Base-by-base conservation (phyloP, 2,888 invertebrate genomes). In the Rhamnusium bicolor region DNA sequence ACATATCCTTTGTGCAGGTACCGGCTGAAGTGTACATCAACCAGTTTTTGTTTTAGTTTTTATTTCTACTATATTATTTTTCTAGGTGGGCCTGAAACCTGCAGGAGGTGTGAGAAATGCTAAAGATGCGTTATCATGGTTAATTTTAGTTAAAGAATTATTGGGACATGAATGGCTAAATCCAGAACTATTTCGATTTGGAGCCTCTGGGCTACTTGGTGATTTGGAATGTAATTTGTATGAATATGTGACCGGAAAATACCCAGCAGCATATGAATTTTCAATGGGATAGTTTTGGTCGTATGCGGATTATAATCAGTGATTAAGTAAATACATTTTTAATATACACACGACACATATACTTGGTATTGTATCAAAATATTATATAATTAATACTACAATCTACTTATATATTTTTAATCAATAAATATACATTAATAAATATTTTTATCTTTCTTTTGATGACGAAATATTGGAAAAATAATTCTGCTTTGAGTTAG, bases 31-130 rank as follows among this genome's bases (percentile, higher is more conserved):
- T n/a, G n/a, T n/a, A n/a, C n/a, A n/a, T n/a, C n/a, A n/a, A n/a
- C n/a, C n/a, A n/a, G n/a, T n/a, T n/a, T 77, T n/a, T 46, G 46
- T 46, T n/a, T 46, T n/a, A 24, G 24, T 24, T 24, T 4, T 4
- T 24, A 24, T 2, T 24, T 24, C 6, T 24, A 24, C 2, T 24
- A 24, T n/a, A 19, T 19, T 7, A 5, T 19, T 51, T 51, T 16
- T 85, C 53, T 84, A 96, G 96, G 94, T 99, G 76, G 99, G 99
- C 1, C 91, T 99, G 71, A 99, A 99, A 89, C 98, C 99, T 18
- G 99, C 99, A 18, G 99, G 99, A 14, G 99, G 99, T 7, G 96
- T 99, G 56, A 92, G 94, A 77, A 95, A 95, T 0, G 91, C 94
- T 0, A 90, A 91, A 58, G 98, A 99, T 86, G 95, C 97, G 0